A percentile compares a stretch with the other conserved stretches of the same genome.
Conservation (phyloP, 1,140 invertebrate species). For the silkworm (Bombyx mori) region ASM3026992v2 NC_085111.1:5580501-5581000, state of each 20-base stretch:
- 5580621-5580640: no score
- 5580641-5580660: no score
- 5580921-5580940: slow-evolving; percentile 72
- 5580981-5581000: slow-evolving; percentile 90
- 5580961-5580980: slow-evolving; percentile 76
- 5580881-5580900: slow-evolving; percentile 59
- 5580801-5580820: slow-evolving; percentile 51
- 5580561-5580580: background rate
- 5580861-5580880: slow-evolving; percentile 50
- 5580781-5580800: slow-evolving; percentile 74
- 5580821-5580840: slow-evolving; percentile 50
- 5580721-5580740: slow-evolving; percentile 96
- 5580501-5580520: slow-evolving; percentile 97
- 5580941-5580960: slow-evolving; percentile 67
- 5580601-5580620: no score
- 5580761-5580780: slow-evolving; percentile 80
- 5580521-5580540: slow-evolving; percentile 90
- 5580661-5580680: no score
- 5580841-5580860: slow-evolving; percentile 36
- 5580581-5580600: no score
- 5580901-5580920: slow-evolving; percentile 71
- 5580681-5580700: background rate
- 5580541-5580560: slow-evolving; percentile 86
- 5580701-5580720: slow-evolving; percentile 91
- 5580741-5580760: slow-evolving; percentile 96